A percentile compares a stretch with the other conserved stretches of the same genome.
These are phyloP conservation scores for Meriones unguiculatus DNA, from an alignment of 2,113 vertebrate species.

Conservation along the genomic window DNA sequence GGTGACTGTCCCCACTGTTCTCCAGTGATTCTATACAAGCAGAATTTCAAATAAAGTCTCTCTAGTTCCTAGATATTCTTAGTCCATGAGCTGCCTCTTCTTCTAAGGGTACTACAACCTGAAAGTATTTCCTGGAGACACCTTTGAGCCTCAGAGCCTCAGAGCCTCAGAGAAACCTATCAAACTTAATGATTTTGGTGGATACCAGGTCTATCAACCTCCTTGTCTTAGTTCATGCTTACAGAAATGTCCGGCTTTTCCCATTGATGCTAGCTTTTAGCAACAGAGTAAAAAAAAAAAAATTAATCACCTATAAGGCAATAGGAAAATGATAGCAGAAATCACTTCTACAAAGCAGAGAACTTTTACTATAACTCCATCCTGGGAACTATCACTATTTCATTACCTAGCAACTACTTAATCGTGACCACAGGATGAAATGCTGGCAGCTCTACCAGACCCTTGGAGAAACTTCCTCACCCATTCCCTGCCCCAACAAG, in stretches of 20 bases:
- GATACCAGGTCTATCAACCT: conserved; percentile 66
- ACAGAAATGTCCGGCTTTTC: conserved; percentile 62
- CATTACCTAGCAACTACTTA: not conserved
- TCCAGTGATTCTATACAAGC: conserved; percentile 31
- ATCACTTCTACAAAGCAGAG: not conserved
- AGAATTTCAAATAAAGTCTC: conserved; percentile 11
- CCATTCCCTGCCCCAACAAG: too few species aligned
- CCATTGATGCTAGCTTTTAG: conserved; percentile 65
- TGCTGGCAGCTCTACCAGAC: not conserved
- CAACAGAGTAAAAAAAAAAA: conserved; percentile 8
- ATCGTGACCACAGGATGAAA: not conserved
- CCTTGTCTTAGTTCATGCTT: conserved; percentile 69
- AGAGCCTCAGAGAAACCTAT: conserved; percentile 78
- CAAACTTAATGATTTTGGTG: conserved; percentile 72
- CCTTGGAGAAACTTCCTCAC: not conserved
- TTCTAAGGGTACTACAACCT: conserved; percentile 40
- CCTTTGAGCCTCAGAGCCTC: conserved; percentile 67
- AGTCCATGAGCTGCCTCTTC: conserved; percentile 61
- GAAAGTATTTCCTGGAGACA: conserved; percentile 50
- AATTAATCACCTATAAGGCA: not conserved
- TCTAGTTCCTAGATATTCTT: conserved; percentile 39
- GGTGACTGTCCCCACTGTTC: not conserved
- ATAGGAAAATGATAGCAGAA: conserved; percentile 67
- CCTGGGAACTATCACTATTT: not conserved
- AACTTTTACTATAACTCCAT: not conserved